Evolutionary conservation across 2,888 invertebrate genomes (phyloP).

Genomic region (Uropetala carovei): DNA sequence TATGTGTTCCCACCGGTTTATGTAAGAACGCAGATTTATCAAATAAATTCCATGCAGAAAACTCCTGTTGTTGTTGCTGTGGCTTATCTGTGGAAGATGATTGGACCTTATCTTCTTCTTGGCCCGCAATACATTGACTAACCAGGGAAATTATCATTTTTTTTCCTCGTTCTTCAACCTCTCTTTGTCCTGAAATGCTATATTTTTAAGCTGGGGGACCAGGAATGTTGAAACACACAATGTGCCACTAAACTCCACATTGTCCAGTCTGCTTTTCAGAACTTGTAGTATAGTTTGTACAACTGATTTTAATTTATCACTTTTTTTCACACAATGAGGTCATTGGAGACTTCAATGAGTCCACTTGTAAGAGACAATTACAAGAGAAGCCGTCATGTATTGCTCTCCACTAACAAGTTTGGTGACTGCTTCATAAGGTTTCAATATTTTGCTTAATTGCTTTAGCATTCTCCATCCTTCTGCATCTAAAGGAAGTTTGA

Average conservation of each 20-base stretch:
- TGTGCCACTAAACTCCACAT: background rate
- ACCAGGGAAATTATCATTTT: background rate
- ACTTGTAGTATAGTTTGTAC: background rate
- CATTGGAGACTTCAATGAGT: slow-evolving; percentile 22
- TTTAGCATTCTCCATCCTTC: slow-evolving; percentile 68
- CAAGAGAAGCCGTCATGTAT: slow-evolving; percentile 68
- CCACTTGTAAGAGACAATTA: slow-evolving; percentile 69
- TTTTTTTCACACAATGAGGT: no score
- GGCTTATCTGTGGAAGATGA: background rate
- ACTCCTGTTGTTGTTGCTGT: background rate
- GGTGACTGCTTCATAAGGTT: slow-evolving; percentile 69
- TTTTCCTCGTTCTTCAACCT: background rate
- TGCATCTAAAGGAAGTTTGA: background rate
- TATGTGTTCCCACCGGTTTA: background rate
- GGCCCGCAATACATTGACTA: background rate
- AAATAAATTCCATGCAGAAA: no score
- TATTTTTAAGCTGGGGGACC: background rate
- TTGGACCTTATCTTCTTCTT: background rate
- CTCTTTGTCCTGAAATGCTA: background rate
- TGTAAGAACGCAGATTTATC: background rate
- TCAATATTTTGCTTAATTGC: slow-evolving; percentile 68
- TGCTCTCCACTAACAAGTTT: slow-evolving; percentile 69
- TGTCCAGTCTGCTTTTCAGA: background rate
- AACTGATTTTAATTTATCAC: no score
- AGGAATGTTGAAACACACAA: background rate